A percentile compares a stretch with the other conserved stretches of the same genome.
These are phyloP conservation scores for Marcusenius ussheri DNA, from an alignment of 2,113 vertebrate genomes.

Conservation along the genomic window DNA sequence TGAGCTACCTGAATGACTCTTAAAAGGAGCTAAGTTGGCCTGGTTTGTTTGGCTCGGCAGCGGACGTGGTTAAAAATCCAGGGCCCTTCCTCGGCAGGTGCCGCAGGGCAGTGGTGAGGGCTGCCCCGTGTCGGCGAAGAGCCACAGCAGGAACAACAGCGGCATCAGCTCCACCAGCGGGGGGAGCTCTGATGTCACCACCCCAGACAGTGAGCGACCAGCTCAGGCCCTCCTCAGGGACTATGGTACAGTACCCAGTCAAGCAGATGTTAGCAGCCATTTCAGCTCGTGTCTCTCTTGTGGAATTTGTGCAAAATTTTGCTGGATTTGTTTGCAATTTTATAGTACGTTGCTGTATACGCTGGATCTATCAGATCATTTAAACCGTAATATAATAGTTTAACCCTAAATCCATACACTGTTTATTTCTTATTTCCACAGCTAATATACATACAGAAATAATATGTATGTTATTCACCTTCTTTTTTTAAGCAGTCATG, in stretches of 20 bases:
- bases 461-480: background rate
- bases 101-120: slow-evolving; percentile 37
- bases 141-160: slow-evolving; percentile 80
- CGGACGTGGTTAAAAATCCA: background rate
- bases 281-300: background rate
- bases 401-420: background rate
- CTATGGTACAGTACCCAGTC: slow-evolving; percentile 64
- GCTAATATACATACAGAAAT: background rate
- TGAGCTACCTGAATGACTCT: background rate
- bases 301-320: background rate
- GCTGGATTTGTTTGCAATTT: background rate
- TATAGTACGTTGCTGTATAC: background rate
- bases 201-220: slow-evolving; percentile 77
- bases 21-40: background rate
- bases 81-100: slow-evolving; percentile 39
- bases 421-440: background rate
- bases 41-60: background rate
- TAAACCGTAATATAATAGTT: background rate
- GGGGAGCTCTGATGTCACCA: slow-evolving; percentile 73
- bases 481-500: background rate
- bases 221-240: slow-evolving; percentile 78
- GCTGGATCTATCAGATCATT: background rate
- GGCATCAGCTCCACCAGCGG: slow-evolving; percentile 76
- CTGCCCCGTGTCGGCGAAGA: slow-evolving; percentile 53
- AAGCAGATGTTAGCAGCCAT: background rate